Base-by-base conservation (phyloP, 2,113 vertebrate genomes). In the Petrocephalus microphthalmus region DNA sequence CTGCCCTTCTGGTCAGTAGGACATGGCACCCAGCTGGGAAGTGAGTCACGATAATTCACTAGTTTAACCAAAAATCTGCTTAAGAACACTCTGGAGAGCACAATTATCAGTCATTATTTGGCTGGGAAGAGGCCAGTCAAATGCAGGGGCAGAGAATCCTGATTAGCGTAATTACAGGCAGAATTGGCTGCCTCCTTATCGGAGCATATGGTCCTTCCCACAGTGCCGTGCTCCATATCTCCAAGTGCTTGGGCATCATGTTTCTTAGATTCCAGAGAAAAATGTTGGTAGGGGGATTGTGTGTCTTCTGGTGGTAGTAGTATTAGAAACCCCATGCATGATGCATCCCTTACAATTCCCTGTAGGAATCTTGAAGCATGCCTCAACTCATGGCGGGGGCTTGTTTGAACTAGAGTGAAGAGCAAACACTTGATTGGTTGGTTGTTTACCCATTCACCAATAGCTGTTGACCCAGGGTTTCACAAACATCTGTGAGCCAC, bases 61-160 rank as follows among this genome's bases (percentile, higher is more conserved):
- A 86, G 85, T 89, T 89, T 86, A 86, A 57, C 49, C 57, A 86
- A 86, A 89, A 64, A 86, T 81, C 88, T 89, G 88, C 33, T 89
- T 67, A 54, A 45, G 84, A 78, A 37, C 84, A 52, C 25, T 33
- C 88, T 54, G 84, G 88, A 89, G 88, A 17, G 45, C 37, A 22
- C 84, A 86, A 54, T 89, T 86, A 86, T 86, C 53, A 47, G 60
- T 56, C 85, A 81, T 89, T 86, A 86, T 85, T 86, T 86, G 88
- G 49, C 13, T 89, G 84, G 84, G 84, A 82, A 71, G 83, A 84
- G 45, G 83, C 25, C 56, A 85, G 60, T 85, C 3, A 47, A 47
- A 25, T 84, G 22, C 74, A 47, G 53, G 71, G 52, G 78, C 67
- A 7, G 51, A 82, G 20, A 19, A 37, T 47, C 49, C 81, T 53